Evolutionary conservation across 1,140 invertebrate species (phyloP).

Genomic region (Diachasma alloeum): DNA sequence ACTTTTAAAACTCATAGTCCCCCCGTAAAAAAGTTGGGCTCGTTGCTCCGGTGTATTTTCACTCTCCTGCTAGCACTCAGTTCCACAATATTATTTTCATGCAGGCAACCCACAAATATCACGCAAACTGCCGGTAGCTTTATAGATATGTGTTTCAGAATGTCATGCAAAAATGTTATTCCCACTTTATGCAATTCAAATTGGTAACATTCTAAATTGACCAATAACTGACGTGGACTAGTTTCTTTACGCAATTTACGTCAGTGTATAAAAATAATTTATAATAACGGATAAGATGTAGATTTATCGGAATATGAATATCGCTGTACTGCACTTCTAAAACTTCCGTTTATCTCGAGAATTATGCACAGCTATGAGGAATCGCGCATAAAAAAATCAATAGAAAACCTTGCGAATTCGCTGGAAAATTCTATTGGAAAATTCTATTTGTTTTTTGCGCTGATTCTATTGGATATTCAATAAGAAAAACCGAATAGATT

Average conservation of each 20-base stretch:
- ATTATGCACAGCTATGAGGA: too few species aligned
- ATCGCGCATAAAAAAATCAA: too few species aligned
- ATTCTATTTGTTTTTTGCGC: too few species aligned
- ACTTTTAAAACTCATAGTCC: too few species aligned
- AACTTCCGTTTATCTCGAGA: too few species aligned
- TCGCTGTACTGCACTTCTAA: background rate
- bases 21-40: background rate
- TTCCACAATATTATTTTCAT: background rate
- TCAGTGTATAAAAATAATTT: background rate
- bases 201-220: slow-evolving; percentile 1
- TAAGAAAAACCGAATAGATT: too few species aligned
- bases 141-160: background rate
- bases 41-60: background rate
- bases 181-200: background rate
- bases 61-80: background rate
- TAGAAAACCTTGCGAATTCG: too few species aligned
- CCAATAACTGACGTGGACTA: background rate
- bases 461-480: too few species aligned
- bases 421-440: too few species aligned
- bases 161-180: slow-evolving; percentile 9
- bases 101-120: background rate
- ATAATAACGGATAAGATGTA: background rate
- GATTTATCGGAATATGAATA: background rate
- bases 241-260: background rate
- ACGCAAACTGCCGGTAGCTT: background rate